Evolutionary conservation across 2,888 invertebrate species (phyloP), one percentile per base, ranked within the genome.

Genomic region (Caradrina kadenii): DNA sequence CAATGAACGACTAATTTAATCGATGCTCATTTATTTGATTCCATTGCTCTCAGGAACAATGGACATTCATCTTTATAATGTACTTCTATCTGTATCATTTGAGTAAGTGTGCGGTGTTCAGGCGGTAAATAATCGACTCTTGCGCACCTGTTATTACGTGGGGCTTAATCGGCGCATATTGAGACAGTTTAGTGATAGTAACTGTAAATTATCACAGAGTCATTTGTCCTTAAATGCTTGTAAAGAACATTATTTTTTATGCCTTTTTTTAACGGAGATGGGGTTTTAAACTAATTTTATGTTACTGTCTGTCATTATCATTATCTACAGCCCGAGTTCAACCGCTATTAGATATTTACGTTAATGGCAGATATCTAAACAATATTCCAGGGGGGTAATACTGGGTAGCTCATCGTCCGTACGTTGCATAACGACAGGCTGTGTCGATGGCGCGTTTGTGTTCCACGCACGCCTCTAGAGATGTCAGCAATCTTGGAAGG

Each of bases 111-210:
- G 69, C 64, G 21, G 48, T 79, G 63, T 50, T 50, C 55, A 17
- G 35, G 31, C 10, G 61, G 62, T 31, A 59, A 66, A 71, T 82
- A 71, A 76, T 66, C 50, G 50, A 69, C 45, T 64, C 54, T 31
- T 60, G 75, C 60, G 62, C 61, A 69, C 19, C 58, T 10, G 21
- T 76, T 76, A 76, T 80, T 78, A 67, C 63, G 63, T 59, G 22
- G 13, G n/a, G 55, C 62, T 55, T 82, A 72, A 76, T 72, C 45
- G 67, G 45, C 52, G 53, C 61, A 70, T 58, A 71, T 80, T 64
- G 63, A 72, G 65, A 71, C 69, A 59, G 56, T 72, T 77, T 74
- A 77, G 67, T 70, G 69, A 74, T 66, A 73, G 70, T 49, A 35
- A 39, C 55, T 63, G 71, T 83, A 80, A 68, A 70, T 79, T 67